Evolutionary conservation across 2,888 invertebrate species (phyloP), one percentile per base, ranked within the genome.

Genomic region (Resseliella maxima): DNA sequence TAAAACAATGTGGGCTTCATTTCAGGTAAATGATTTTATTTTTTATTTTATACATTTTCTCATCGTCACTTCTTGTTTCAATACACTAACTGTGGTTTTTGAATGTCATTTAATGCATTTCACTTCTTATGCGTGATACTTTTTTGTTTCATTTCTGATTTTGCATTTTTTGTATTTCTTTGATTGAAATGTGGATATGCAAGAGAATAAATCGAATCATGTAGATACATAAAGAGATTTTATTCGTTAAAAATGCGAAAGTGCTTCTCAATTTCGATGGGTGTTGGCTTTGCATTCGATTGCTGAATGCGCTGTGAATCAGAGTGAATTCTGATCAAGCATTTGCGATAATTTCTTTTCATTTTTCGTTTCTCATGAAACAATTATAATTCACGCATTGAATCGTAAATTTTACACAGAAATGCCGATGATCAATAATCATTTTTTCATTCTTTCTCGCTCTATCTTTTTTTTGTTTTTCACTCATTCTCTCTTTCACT

Each of bases 1-100:
- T 89, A 94, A 94, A 90, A 94, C 94, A 85, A 93, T 92, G 87
- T 94, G 94, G 94, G 94, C 93, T 31, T 92, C 92, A 88, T 94
- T 94, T 90, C 94, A 94, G 91, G 92, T 94, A 72, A 72, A 72
- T 72, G 31, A 15, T 31, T 50, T 50, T 41, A 12, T 41, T 41
- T 41, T 41, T 41, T 41, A 8, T 41, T 41, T 41, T 41, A n/a
- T 41, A 8, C 41, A 27, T 59, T 72, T 72, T 72, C n/a, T 85
- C n/a, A 41, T 85, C 41, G 3, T 85, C 41, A 85, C 41, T 21
- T 1, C 12, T 12, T n/a, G 0, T 6, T 72, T 72, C 27, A 72
- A 72, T 35, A 12, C 10, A 12, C 31, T 31, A 35, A 15, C 31
- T 72, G 72, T 5, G 21, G n/a, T 6, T 21, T 72, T 72, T 15